phyloP scores from a whole-genome alignment of 2,888 invertebrate genomes.

The Drosophila colorata region DNA sequence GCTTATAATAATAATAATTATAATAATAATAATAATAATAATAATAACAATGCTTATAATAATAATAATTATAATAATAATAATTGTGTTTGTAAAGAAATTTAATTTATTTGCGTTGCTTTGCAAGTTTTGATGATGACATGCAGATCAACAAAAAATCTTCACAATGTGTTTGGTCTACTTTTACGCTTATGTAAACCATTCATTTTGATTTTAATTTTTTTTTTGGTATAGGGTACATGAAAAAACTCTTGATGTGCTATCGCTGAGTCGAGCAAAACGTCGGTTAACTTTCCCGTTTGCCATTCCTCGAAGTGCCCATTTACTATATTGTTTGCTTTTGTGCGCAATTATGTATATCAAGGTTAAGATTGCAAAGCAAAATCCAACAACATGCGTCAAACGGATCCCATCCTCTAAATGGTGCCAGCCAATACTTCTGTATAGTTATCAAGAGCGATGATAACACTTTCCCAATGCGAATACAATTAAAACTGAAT shows the following conservation, averaged over 20 bases:
- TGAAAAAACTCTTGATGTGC: not conserved
- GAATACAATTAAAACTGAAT: not conserved
- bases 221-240: too few relatives aligned
- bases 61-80: too few relatives aligned
- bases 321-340: constrained; percentile 55
- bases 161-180: too few relatives aligned
- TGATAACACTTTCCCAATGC: constrained; percentile 2
- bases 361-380: constrained; percentile 67
- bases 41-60: too few relatives aligned
- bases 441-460: not conserved
- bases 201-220: too few relatives aligned
- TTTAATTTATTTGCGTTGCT: too few relatives aligned
- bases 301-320: constrained; percentile 27
- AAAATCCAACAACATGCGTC: constrained; percentile 34
- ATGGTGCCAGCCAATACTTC: not conserved
- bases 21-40: too few relatives aligned
- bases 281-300: constrained; percentile 2
- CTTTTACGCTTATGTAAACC: too few relatives aligned
- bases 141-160: too few relatives aligned
- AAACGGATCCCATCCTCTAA: constrained; percentile 19
- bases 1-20: too few relatives aligned
- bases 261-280: constrained; percentile 12
- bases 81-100: too few relatives aligned
- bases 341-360: constrained; percentile 69
- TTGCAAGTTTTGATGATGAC: too few relatives aligned